Conservation (phyloP, 2,888 invertebrate species). For the Alviniconcha strummeri region DNA sequence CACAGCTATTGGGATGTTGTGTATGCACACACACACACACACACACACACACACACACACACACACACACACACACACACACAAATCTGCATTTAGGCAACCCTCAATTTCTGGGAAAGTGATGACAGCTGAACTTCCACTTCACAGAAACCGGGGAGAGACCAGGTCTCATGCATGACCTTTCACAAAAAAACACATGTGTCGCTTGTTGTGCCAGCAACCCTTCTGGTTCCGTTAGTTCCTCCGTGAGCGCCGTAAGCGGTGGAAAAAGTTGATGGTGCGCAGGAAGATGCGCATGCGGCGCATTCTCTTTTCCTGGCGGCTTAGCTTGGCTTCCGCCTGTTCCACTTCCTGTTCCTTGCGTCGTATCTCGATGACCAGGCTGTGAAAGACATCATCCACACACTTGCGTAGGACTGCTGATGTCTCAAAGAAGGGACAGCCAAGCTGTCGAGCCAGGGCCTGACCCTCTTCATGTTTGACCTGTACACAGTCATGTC, state of each 20-base stretch:
- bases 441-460: conserved; percentile 88
- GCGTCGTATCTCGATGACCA: conserved; percentile 87
- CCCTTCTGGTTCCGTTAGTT: background rate
- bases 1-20: no score
- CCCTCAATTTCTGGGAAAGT: background rate
- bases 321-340: conserved; percentile 50
- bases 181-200: no score
- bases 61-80: background rate
- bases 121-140: no score
- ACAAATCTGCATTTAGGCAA: background rate
- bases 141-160: no score
- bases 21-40: conserved; percentile 15
- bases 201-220: no score
- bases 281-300: conserved; percentile 53
- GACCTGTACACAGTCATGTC: conserved; percentile 76
- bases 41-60: background rate
- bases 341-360: conserved; percentile 53
- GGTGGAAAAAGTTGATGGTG: conserved; percentile 48
- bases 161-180: no score
- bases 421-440: conserved; percentile 93
- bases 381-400: conserved; percentile 92
- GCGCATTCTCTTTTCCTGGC: conserved; percentile 50
- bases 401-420: conserved; percentile 91
- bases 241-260: conserved; percentile 14
- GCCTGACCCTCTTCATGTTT: conserved; percentile 89